phyloP scores from a whole-genome alignment of 2,113 vertebrate genomes.

The Ammodytes dubius region DNA sequence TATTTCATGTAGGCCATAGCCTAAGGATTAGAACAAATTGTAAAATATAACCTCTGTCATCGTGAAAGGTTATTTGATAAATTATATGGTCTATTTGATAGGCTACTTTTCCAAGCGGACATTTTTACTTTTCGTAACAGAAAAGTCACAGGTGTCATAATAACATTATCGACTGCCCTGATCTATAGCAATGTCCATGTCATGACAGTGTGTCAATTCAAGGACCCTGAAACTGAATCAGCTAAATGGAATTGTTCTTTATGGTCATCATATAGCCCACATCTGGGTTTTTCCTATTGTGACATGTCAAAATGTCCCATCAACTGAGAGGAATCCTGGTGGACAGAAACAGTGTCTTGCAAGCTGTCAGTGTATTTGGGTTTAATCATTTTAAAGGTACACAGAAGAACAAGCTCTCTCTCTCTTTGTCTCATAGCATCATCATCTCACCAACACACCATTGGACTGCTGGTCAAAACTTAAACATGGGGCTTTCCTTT shows the following conservation, averaged over 20 bases:
- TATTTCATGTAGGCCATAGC: no score
- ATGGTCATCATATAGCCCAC: no score
- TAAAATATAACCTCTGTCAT: no score
- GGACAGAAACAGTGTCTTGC: not conserved
- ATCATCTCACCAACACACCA: not conserved
- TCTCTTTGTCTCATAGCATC: not conserved
- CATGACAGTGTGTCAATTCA: not conserved
- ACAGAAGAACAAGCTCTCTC: not conserved
- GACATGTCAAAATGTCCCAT: not conserved
- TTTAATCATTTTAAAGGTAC: not conserved
- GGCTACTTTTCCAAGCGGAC: not conserved
- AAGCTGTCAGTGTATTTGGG: not conserved
- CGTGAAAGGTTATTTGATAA: not conserved
- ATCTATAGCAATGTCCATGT: not conserved
- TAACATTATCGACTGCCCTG: not conserved
- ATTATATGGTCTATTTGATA: no score
- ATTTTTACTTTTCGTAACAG: not conserved
- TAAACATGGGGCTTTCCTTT: not conserved
- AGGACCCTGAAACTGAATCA: not conserved
- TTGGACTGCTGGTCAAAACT: not conserved
- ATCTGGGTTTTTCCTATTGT: not conserved
- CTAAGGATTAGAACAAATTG: no score
- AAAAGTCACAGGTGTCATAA: not conserved
- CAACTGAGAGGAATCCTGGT: not conserved
- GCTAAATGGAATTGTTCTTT: constrained; percentile 2